These are phyloP conservation scores for Paralichthys olivaceus DNA, from an alignment of 2,113 vertebrate species.

Conservation along the genomic window DNA sequence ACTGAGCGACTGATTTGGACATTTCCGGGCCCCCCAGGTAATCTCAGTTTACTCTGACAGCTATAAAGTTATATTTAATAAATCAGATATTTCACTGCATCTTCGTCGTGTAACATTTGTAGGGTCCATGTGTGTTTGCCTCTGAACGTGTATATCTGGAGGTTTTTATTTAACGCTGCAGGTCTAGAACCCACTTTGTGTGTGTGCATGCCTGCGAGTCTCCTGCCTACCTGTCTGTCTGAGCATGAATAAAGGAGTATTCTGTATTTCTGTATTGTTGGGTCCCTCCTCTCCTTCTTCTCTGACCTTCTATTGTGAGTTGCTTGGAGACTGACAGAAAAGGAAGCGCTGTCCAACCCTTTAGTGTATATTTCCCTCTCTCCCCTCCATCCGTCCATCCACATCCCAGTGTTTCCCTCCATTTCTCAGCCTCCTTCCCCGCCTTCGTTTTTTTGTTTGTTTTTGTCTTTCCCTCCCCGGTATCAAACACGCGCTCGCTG, in stretches of 20 bases:
- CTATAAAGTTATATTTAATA: no score
- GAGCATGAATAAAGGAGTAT: constrained; percentile 82
- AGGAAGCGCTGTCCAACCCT: constrained; percentile 86
- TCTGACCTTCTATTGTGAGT: constrained; percentile 97
- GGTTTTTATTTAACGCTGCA: neutral
- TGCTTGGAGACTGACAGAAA: constrained; percentile 94
- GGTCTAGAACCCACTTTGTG: neutral
- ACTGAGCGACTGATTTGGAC: no score
- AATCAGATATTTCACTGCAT: no score
- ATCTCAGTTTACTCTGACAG: no score
- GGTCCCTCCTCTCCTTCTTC: constrained; percentile 85
- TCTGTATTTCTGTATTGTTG: constrained; percentile 80
- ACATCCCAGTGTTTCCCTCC: constrained; percentile 13
- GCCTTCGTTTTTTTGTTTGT: neutral
- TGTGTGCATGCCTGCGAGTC: constrained; percentile 10
- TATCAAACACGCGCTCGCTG: constrained; percentile 56
- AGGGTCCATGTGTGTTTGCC: neutral
- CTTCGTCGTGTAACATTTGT: no score
- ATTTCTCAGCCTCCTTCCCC: constrained; percentile 24
- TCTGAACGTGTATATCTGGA: neutral
- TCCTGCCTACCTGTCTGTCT: constrained; percentile 43
- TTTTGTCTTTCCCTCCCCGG: constrained; percentile 30
- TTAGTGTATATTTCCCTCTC: constrained; percentile 59
- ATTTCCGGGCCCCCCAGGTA: no score
- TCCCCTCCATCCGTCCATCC: neutral